phyloP scores from a whole-genome alignment of 2,888 invertebrate species.

The Galerucella pusilla region DNA sequence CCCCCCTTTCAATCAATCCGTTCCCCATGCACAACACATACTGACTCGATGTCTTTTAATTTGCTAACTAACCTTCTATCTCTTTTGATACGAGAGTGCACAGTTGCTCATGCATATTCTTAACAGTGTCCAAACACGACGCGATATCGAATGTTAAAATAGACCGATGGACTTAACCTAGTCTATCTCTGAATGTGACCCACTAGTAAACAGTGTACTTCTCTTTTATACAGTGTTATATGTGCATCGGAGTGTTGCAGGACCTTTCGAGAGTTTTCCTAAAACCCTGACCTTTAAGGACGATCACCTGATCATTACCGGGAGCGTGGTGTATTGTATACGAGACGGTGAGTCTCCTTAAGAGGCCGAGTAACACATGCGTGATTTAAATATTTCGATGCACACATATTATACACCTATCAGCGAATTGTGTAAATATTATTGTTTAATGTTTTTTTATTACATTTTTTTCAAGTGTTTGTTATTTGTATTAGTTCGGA shows the following conservation, averaged over 20 bases:
- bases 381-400: neutral
- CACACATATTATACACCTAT: neutral
- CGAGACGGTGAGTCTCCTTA: constrained; percentile 10
- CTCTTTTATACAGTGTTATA: constrained; percentile 47
- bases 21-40: constrained; percentile 34
- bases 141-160: constrained; percentile 31
- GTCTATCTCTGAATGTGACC: constrained; percentile 55
- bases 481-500: neutral
- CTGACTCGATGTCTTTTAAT: constrained; percentile 43
- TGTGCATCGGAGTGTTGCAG: constrained; percentile 37
- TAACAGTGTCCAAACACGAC: constrained; percentile 26
- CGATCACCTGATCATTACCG: constrained; percentile 13
- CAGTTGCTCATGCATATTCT: constrained; percentile 49
- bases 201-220: constrained; percentile 54
- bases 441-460: constrained; percentile 12
- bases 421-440: constrained; percentile 5
- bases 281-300: constrained; percentile 51
- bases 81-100: constrained; percentile 53
- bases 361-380: constrained; percentile 3
- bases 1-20: constrained; percentile 48
- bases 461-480: neutral
- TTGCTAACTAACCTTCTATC: constrained; percentile 58
- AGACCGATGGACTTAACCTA: constrained; percentile 53
- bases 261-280: constrained; percentile 32
- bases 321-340: neutral